Evolutionary conservation across 2,797 vertebrate genomes (phyloP).

Genomic region (Eurystomus glaucurus): DNA sequence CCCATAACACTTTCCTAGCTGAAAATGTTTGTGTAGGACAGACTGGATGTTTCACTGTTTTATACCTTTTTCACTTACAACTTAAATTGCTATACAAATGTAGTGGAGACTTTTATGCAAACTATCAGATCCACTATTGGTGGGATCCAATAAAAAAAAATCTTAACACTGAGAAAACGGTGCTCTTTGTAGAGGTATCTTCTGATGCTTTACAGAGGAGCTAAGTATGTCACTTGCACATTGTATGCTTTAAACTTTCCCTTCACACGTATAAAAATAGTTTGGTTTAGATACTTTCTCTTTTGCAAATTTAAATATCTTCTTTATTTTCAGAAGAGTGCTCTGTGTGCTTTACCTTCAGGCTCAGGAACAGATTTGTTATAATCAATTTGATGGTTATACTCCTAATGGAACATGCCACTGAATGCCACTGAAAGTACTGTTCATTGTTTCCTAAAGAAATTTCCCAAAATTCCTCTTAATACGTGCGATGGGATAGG

Average conservation of each 20-base stretch:
- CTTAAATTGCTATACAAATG: not conserved
- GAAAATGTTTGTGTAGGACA: not conserved
- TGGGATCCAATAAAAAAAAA: not conserved
- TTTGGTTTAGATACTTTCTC: not conserved
- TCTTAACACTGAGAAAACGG: not conserved
- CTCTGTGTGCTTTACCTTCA: not conserved
- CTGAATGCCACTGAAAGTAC: not conserved
- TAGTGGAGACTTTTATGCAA: not conserved
- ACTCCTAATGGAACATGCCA: not conserved
- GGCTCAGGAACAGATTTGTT: not conserved
- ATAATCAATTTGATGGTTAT: not conserved
- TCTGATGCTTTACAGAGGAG: not conserved
- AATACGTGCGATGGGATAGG: not conserved
- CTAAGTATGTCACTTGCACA: not conserved
- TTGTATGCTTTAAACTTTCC: not conserved
- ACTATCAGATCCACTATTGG: not conserved
- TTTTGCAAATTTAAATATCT: not conserved
- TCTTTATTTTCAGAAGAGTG: not conserved
- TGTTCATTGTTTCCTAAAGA: not conserved
- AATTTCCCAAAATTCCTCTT: not conserved
- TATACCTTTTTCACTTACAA: not conserved
- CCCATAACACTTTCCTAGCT: not conserved
- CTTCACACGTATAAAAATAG: not conserved
- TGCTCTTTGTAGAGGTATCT: not conserved
- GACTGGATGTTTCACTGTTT: not conserved